phyloP scores from a whole-genome alignment of 2,797 vertebrate species.

The Falco biarmicus region DNA sequence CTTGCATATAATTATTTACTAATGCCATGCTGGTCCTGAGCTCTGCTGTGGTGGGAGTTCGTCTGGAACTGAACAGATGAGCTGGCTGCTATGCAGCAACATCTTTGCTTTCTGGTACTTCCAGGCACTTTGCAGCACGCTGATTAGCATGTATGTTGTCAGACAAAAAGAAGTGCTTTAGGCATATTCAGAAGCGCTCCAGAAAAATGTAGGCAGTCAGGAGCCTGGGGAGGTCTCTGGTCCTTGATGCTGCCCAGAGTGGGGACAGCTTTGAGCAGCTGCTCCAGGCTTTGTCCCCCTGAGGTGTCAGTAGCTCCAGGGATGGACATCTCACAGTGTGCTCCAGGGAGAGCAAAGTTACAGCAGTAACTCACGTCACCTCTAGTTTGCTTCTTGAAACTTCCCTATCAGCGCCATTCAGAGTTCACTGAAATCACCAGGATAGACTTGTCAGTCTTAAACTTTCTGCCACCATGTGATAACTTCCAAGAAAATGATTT shows the following conservation, averaged over 20 bases:
- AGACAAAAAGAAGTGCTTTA: neutral
- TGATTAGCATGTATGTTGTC: fast-evolving
- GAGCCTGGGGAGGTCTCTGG: neutral
- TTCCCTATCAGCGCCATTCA: neutral
- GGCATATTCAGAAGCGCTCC: neutral
- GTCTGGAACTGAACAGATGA: neutral
- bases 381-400: neutral
- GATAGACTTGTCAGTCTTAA: neutral
- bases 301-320: neutral
- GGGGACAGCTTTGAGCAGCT: neutral
- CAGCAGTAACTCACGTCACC: fast-evolving
- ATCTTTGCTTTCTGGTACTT: neutral
- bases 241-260: neutral
- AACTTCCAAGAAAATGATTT: neutral
- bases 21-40: neutral
- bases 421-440: neutral
- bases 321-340: fast-evolving
- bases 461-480: neutral
- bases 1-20: neutral
- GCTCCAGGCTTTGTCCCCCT: neutral
- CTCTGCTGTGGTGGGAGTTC: neutral
- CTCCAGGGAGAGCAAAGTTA: neutral
- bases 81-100: neutral
- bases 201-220: neutral
- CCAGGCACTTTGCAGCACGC: neutral